Evolutionary conservation across 2,888 invertebrate species (phyloP).

Genomic region (Eupeodes luniger): DNA sequence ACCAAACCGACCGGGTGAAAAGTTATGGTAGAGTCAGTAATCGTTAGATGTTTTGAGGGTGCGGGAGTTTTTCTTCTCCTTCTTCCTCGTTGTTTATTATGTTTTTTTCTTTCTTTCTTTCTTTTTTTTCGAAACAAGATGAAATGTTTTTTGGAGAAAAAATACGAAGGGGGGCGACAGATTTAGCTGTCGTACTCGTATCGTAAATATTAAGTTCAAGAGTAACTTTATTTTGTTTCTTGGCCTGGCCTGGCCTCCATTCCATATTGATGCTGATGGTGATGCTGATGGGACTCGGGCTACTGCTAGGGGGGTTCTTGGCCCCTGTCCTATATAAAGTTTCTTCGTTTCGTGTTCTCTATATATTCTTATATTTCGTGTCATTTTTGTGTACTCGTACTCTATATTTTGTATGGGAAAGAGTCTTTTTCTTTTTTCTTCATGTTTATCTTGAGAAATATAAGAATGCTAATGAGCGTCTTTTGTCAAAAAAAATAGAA

Average conservation of each 20-base stretch:
- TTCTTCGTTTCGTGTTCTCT: constrained; percentile 9
- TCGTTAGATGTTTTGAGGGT: constrained; percentile 48
- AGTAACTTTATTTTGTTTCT: constrained; percentile 29
- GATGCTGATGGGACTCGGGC: too few relatives aligned
- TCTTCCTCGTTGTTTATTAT: neutral
- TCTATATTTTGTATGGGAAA: neutral
- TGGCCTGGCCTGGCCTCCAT: neutral
- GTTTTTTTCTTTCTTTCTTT: neutral
- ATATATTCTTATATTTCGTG: constrained; percentile 16
- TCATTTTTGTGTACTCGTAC: neutral
- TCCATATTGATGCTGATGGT: too few relatives aligned
- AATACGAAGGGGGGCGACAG: constrained; percentile 21
- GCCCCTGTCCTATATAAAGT: constrained; percentile 10
- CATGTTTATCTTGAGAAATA: constrained; percentile 12
- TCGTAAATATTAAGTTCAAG: constrained; percentile 62
- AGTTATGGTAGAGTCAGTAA: constrained; percentile 39
- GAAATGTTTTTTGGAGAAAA: constrained; percentile 8
- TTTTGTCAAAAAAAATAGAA: constrained; percentile 52
- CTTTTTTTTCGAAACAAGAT: constrained; percentile 5
- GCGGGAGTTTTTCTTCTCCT: constrained; percentile 18
- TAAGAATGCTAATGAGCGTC: constrained; percentile 62
- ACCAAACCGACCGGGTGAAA: neutral
- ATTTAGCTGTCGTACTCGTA: constrained; percentile 62
- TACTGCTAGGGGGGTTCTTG: neutral
- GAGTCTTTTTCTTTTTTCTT: constrained; percentile 17